Conservation (phyloP, 2,888 invertebrate genomes). For the Nemurella pictetii region DNA sequence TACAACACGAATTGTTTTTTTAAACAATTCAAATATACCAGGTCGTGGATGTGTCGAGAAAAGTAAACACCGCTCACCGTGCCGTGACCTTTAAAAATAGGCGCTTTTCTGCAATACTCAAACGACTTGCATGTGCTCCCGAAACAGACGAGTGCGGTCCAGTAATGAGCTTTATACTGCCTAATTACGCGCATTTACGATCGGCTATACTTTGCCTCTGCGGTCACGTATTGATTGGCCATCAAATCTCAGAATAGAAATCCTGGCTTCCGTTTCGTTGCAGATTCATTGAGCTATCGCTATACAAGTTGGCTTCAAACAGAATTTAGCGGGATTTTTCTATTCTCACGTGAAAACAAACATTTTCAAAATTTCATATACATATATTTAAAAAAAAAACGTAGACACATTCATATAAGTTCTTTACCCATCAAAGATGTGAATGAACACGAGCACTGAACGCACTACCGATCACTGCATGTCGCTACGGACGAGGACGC, state of each 20-base stretch:
- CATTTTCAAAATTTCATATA: too few species aligned
- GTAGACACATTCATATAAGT: too few species aligned
- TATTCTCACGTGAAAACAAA: background rate
- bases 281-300: background rate
- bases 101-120: background rate
- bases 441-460: background rate
- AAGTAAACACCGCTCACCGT: background rate
- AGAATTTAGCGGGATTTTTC: background rate
- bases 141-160: background rate
- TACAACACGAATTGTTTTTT: background rate
- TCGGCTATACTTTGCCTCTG: background rate
- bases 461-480: background rate
- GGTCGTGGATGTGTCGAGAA: background rate
- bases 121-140: background rate
- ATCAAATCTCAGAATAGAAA: conserved; percentile 2
- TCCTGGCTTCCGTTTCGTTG: background rate
- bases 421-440: too few species aligned
- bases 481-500: too few species aligned
- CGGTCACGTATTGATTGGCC: background rate
- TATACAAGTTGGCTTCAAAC: background rate
- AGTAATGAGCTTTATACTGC: background rate
- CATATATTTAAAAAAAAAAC: too few species aligned
- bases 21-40: background rate
- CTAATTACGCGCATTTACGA: background rate
- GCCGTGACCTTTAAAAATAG: background rate